Percentiles rank a stretch among this genome's conserved stretches.
Conservation (phyloP, 2,113 vertebrate species). For the Capreolus pygargus region DNA sequence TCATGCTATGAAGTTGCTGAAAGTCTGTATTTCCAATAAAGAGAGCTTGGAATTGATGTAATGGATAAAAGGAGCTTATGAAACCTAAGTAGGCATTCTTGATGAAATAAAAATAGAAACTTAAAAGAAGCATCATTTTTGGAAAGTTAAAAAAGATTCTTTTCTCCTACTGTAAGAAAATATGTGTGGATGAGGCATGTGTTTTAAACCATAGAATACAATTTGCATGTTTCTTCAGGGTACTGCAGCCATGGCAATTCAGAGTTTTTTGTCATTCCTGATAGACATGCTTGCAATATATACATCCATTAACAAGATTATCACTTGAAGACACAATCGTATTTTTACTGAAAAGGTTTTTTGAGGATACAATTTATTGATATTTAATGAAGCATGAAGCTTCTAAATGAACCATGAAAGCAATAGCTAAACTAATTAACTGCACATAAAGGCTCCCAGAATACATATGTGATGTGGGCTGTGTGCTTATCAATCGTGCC, state of each 20-base stretch:
- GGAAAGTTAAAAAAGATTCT: slow-evolving; percentile 28
- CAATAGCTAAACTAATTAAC: slow-evolving; percentile 88
- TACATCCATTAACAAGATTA: slow-evolving; percentile 80
- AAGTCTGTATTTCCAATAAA: slow-evolving; percentile 55
- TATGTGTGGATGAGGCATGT: slow-evolving; percentile 57
- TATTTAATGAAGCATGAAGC: slow-evolving; percentile 88
- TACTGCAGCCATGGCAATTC: slow-evolving; percentile 57
- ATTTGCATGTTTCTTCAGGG: slow-evolving; percentile 67
- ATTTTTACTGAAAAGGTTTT: slow-evolving; percentile 76
- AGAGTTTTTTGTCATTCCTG: slow-evolving; percentile 57
- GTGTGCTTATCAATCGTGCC: slow-evolving; percentile 76
- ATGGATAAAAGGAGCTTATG: slow-evolving; percentile 53
- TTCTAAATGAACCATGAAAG: slow-evolving; percentile 84
- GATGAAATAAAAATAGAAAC: slow-evolving; percentile 57
- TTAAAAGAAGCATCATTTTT: slow-evolving; percentile 62
- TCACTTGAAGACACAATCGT: slow-evolving; percentile 70
- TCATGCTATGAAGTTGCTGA: slow-evolving; percentile 32
- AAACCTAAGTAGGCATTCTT: slow-evolving; percentile 70
- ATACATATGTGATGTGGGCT: slow-evolving; percentile 74
- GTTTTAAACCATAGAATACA: slow-evolving; percentile 58
- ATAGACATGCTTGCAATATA: slow-evolving; percentile 77
- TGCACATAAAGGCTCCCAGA: slow-evolving; percentile 83
- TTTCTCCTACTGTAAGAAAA: slow-evolving; percentile 56
- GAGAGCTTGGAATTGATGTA: slow-evolving; percentile 57
- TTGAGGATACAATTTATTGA: slow-evolving; percentile 82